phyloP scores from a whole-genome alignment of 2,888 invertebrate species.

The Phaedon cochleariae region DNA sequence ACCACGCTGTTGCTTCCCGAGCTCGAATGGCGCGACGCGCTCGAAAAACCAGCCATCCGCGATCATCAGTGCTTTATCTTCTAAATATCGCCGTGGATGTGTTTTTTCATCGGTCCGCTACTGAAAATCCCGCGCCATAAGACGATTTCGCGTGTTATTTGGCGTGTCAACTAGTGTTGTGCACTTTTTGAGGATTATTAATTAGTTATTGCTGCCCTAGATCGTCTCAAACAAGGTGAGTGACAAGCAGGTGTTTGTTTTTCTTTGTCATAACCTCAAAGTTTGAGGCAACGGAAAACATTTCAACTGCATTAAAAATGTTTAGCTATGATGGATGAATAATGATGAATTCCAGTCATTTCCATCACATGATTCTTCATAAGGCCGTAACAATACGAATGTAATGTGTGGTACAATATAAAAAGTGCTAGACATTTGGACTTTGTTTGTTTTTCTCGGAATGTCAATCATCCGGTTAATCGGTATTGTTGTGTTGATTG shows the following conservation, averaged over 20 bases:
- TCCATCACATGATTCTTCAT: too few species aligned
- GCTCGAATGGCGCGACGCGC: constrained; percentile 50
- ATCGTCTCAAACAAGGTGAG: constrained; percentile 20
- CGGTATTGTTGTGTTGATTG: neutral
- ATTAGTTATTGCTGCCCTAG: constrained; percentile 8
- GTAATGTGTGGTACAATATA: too few species aligned
- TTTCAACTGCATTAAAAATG: too few species aligned
- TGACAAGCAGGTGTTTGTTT: neutral
- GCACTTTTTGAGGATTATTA: constrained; percentile 10
- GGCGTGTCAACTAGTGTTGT: constrained; percentile 15
- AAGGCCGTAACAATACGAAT: too few species aligned
- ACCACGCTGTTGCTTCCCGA: constrained; percentile 40
- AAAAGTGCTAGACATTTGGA: too few species aligned
- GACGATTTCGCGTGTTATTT: constrained; percentile 16
- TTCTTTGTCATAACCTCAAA: constrained; percentile 31
- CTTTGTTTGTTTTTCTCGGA: neutral
- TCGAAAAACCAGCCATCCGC: constrained; percentile 32
- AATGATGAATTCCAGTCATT: too few species aligned
- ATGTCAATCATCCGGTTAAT: neutral
- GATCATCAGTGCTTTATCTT: constrained; percentile 49
- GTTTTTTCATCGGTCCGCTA: constrained; percentile 38
- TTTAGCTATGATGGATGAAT: too few species aligned
- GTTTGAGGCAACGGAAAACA: constrained; percentile 1
- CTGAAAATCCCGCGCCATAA: constrained; percentile 12
- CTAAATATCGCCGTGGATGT: constrained; percentile 46